Percentiles rank a stretch among this genome's conserved stretches.
phyloP scores from a whole-genome alignment of 2,113 vertebrate species.

The Apaloderma vittatum region DNA sequence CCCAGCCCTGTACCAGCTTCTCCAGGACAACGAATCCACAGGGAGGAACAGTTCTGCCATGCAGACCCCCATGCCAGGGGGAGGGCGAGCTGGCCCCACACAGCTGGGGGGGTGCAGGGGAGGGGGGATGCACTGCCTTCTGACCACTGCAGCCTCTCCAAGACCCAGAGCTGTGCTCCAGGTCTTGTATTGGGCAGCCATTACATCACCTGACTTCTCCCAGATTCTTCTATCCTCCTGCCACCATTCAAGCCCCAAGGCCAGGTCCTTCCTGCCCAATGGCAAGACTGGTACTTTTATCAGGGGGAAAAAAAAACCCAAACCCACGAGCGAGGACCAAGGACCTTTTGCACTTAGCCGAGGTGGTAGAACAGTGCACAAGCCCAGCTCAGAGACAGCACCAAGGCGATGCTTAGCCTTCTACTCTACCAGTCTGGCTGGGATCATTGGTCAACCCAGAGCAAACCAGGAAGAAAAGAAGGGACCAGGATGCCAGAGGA shows the following conservation, averaged over 20 bases:
- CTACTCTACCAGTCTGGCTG: fast-evolving
- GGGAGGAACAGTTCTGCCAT: not conserved
- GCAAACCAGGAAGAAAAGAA: not conserved
- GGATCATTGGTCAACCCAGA: not conserved
- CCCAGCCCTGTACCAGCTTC: not conserved
- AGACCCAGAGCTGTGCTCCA: not conserved
- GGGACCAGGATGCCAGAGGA: fast-evolving
- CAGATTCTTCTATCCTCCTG: not conserved
- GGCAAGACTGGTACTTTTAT: not conserved
- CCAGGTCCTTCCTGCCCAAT: fast-evolving
- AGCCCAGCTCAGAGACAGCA: not conserved
- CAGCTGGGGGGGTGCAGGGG: fast-evolving
- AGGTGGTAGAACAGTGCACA: fast-evolving
- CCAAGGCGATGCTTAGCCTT: not conserved
- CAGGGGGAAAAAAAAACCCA: not conserved
- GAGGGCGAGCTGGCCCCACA: not conserved
- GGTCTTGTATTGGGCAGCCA: fast-evolving
- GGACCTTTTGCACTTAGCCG: fast-evolving
- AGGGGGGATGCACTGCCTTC: not conserved
- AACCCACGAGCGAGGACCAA: fast-evolving
- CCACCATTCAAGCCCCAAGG: fast-evolving
- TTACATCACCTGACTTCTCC: not conserved
- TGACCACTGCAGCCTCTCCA: not conserved
- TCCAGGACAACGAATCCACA: fast-evolving
- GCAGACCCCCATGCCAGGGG: no score